These are phyloP conservation scores for Acronicta alni DNA, from an alignment of 2,888 invertebrate species.

Conservation along the genomic window DNA sequence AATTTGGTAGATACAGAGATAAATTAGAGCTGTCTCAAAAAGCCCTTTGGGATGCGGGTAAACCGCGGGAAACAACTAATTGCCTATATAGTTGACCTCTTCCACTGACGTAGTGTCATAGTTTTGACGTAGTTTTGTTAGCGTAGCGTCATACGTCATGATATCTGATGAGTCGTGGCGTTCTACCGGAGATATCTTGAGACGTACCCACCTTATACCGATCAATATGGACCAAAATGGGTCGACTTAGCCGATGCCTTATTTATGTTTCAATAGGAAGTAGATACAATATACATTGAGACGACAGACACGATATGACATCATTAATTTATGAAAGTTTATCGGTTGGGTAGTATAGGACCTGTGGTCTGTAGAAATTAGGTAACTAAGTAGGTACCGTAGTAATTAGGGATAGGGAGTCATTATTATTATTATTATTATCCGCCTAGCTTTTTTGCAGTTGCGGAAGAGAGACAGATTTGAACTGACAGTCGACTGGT, in stretches of 20 bases:
- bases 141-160: slow-evolving; percentile 13
- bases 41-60: too few relatives aligned
- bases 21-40: too few relatives aligned
- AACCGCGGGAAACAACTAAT: neutral
- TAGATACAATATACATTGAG: neutral
- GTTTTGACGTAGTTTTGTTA: too few relatives aligned
- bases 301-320: neutral
- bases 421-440: neutral
- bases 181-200: slow-evolving; percentile 23
- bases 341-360: neutral
- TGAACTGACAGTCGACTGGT: too few relatives aligned
- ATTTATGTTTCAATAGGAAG: slow-evolving; percentile 8
- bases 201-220: slow-evolving; percentile 34
- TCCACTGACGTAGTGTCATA: neutral
- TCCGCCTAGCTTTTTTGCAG: too few relatives aligned
- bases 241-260: slow-evolving; percentile 18
- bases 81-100: neutral
- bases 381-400: too few relatives aligned
- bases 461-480: too few relatives aligned
- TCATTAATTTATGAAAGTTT: neutral
- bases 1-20: too few relatives aligned
- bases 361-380: too few relatives aligned
- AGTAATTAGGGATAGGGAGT: too few relatives aligned
- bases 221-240: slow-evolving; percentile 35
- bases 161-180: slow-evolving; percentile 1